These are phyloP conservation scores for Euplexia lucipara DNA, from an alignment of 2,888 invertebrate genomes.

Conservation along the genomic window DNA sequence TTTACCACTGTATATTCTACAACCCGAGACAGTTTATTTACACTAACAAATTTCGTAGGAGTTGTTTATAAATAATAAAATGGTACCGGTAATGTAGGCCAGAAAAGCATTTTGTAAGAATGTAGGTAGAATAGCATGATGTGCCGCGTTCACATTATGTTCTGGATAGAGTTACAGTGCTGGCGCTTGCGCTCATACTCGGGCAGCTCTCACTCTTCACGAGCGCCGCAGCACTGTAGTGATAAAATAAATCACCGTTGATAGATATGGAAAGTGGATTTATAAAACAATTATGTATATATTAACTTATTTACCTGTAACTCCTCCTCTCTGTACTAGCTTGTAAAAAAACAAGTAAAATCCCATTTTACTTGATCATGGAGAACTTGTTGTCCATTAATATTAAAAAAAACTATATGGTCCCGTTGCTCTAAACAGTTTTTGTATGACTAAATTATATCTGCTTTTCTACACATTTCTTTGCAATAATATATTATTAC, in stretches of 20 bases:
- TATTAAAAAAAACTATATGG: not conserved
- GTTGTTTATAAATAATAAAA: slow-evolving; percentile 13
- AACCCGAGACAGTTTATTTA: slow-evolving; percentile 27
- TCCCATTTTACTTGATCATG: not conserved
- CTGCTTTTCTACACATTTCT: not conserved
- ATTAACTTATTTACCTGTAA: slow-evolving; percentile 5
- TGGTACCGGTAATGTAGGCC: slow-evolving; percentile 1
- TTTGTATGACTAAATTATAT: not conserved
- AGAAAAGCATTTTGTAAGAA: slow-evolving; percentile 19
- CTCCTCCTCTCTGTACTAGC: too few relatives aligned
- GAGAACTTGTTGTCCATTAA: not conserved
- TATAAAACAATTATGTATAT: not conserved
- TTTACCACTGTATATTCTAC: slow-evolving; percentile 10
- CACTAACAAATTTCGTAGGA: slow-evolving; percentile 15
- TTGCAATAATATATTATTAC: not conserved
- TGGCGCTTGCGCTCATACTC: slow-evolving; percentile 1
- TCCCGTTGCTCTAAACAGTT: too few relatives aligned
- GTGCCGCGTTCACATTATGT: not conserved
- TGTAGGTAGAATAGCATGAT: not conserved
- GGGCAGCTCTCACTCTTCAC: slow-evolving; percentile 24
- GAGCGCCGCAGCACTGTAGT: slow-evolving; percentile 16
- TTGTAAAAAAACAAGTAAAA: slow-evolving; percentile 5
- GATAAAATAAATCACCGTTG: not conserved
- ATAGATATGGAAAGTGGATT: slow-evolving; percentile 11
- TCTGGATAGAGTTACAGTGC: not conserved